Base-by-base conservation (phyloP, 2,113 vertebrate genomes). In the Talpa occidentalis region DNA sequence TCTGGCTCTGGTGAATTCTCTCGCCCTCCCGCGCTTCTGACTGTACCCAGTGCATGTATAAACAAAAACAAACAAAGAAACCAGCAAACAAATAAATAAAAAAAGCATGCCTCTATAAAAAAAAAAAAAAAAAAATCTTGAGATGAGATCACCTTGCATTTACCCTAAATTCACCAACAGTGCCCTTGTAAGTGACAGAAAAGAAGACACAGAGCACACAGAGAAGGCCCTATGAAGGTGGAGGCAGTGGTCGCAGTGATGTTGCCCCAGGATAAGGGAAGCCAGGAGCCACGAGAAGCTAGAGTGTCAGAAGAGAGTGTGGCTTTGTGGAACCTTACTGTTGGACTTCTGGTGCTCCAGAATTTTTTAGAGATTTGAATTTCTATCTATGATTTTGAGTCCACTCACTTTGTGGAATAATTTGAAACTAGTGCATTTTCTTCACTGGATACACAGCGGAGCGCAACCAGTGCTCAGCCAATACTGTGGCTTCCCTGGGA, bases 281-380 rank as follows among this genome's bases (percentile, higher is more conserved):
- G 4, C 35, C 28, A 7, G 32, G 21, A 19, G 21, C 49, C 42
- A 10, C 62, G 11, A 35, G 62, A 40, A n/a, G 9, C 64, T 35
- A 42, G 10, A 7, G 56, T 22, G n/a, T 42, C 28, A 47, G 69
- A 16, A 49, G 40, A 28, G 11, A 28, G 2, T 35, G 8, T 35
- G n/a, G 14, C 16, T 21, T 30, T 49, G 32, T 0, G 30, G 37
- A 73, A 11, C 30, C 26, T 77, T 49, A 69, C 30, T 82, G n/a
- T 92, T 88, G 52, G 21, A 52, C 49, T n/a, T 77, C 40, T 30
- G 28, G n/a, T 10, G n/a, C 22, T 82, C 44, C 15, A 76, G 59
- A 60, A 42, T 92, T 94, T 92, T 67, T 42, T 92, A 47, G 54
- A 4, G 91, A 86, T 74, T n/a, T n/a, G 79, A 67, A 64, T n/a